Percentiles rank a stretch among this genome's conserved stretches.
These are phyloP conservation scores for Microctonus aethiopoides DNA, from an alignment of 2,888 invertebrate species.

Conservation along the genomic window DNA sequence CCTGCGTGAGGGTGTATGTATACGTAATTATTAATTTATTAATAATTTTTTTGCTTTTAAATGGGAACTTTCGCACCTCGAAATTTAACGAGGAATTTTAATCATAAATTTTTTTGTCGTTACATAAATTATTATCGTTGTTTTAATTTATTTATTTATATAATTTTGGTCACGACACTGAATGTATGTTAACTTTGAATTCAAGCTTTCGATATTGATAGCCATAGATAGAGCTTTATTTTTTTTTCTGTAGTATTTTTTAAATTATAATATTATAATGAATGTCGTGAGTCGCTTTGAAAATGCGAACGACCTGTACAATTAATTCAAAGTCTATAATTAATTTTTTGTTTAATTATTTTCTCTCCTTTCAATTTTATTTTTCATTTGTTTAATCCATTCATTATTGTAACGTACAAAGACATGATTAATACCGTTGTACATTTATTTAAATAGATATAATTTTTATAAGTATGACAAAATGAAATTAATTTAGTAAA, in stretches of 20 bases:
- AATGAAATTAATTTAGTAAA: background rate
- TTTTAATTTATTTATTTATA: constrained; percentile 15
- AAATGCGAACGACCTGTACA: constrained; percentile 32
- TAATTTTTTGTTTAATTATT: constrained; percentile 15
- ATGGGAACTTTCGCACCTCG: constrained; percentile 19
- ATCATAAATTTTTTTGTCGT: background rate
- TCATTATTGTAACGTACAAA: constrained; percentile 47
- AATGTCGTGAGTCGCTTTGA: constrained; percentile 5
- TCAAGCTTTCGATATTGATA: background rate
- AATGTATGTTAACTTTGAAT: background rate
- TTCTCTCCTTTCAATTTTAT: constrained; percentile 22
- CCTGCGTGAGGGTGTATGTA: constrained; percentile 12
- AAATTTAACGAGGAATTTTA: constrained; percentile 13
- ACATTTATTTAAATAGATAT: constrained; percentile 5
- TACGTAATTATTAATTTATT: background rate
- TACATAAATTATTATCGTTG: constrained; percentile 18
- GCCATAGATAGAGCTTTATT: background rate
- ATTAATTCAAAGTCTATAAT: constrained; percentile 27
- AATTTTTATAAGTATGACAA: constrained; percentile 24
- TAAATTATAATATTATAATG: background rate
- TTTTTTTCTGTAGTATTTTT: no score
- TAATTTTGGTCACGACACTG: constrained; percentile 1
- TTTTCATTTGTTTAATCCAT: no score
- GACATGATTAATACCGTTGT: constrained; percentile 52
- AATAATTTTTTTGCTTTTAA: background rate